These are phyloP conservation scores for Drosophila prosaltans DNA, from an alignment of 1,140 invertebrate species.

Conservation along the genomic window DNA sequence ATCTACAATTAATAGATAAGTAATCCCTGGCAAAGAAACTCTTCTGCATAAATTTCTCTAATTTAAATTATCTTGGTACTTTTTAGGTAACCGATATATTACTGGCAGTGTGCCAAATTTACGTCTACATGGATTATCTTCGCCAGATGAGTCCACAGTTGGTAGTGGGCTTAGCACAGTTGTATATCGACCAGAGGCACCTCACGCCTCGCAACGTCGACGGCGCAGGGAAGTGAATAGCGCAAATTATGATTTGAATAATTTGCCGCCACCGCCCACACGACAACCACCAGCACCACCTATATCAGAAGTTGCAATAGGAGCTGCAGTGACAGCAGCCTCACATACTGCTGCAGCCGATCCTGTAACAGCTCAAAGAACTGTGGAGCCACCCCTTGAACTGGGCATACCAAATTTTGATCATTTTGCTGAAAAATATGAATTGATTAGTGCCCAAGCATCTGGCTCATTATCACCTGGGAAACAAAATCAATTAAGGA, in stretches of 20 bases:
- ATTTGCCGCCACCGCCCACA: constrained; percentile 49
- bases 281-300: constrained; percentile 67
- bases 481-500: constrained; percentile 5
- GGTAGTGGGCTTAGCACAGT: constrained; percentile 18
- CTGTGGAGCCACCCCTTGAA: constrained; percentile 16
- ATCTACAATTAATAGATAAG: too few species aligned
- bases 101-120: constrained; percentile 66
- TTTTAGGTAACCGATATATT: constrained; percentile 45
- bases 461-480: background rate
- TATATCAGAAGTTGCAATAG: background rate
- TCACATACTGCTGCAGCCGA: background rate
- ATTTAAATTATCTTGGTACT: too few species aligned
- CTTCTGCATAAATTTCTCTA: too few species aligned
- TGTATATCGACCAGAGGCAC: constrained; percentile 18
- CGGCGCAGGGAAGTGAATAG: constrained; percentile 54
- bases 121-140: constrained; percentile 20
- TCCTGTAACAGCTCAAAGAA: background rate
- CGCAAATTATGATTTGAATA: constrained; percentile 47
- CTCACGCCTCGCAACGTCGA: constrained; percentile 22
- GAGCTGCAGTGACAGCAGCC: background rate
- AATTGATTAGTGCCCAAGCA: constrained; percentile 51
- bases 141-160: constrained; percentile 23
- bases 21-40: too few species aligned
- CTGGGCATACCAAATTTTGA: constrained; percentile 69
- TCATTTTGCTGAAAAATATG: constrained; percentile 72